Base-by-base conservation (phyloP, 2,888 invertebrate species). In the Hypselothyrea guttata region DNA sequence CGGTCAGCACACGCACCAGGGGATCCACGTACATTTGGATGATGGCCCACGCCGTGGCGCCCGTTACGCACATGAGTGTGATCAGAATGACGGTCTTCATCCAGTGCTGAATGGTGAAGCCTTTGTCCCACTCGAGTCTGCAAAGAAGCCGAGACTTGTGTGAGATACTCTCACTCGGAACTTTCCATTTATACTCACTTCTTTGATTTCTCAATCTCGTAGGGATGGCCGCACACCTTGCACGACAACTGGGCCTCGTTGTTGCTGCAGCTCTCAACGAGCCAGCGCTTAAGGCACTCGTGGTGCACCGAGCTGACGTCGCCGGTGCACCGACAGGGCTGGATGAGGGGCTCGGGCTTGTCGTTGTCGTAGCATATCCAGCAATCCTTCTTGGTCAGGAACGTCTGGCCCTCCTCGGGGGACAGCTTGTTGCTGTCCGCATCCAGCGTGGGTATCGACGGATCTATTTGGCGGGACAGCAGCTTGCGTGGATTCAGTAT, bases 361-460 rank as follows among this genome's bases (percentile, higher is more conserved):
- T 96, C 93, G 67, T 91, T 91, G 90, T 97, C 97, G 88, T 97
- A 97, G 90, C 97, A 98, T 81, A 98, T 97, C 97, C 97, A 98
- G 89, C 97, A 97, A 89, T 97, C 97, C 81, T 92, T 91, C 75
- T 91, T 92, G 59, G 90, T 91, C 53, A 93, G 87, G 61, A 93
- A 92, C 12, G 91, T 90, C 75, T 91, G 91, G 76, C 93, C 93
- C 90, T 90, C 90, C 57, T 90, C 90, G 22, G 88, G 87, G 41
- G 90, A 90, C n/a, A 90, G 64, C 27, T 77, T 86, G 28, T 87
- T 88, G 58, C 87, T 88, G 30, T 90, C 90, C 3, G 86, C 83
- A 67, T 89, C 87, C 28, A 88, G 85, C 4, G 88, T 88, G 8
- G 91, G 90, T 48, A 92, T 91, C 15, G 90, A 88, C 7, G 91